Evolutionary conservation across 2,797 vertebrate genomes (phyloP), one percentile per base, ranked within the genome.

Genomic region (Lepidocolaptes lacrymiger): DNA sequence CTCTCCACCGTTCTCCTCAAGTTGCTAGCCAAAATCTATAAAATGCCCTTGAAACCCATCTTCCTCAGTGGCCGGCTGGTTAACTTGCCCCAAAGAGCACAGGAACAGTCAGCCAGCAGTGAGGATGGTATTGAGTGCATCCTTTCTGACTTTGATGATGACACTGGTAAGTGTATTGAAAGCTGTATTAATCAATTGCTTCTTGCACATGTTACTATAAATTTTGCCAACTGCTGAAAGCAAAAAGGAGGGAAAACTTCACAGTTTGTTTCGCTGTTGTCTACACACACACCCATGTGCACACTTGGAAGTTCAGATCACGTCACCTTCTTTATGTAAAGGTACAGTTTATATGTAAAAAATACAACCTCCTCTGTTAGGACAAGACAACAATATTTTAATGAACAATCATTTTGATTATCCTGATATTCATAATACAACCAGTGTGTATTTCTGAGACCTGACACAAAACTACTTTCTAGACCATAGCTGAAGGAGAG

Each of bases 11-110:
- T 16, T 11, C 12, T 16, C 8, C 93, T 21, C 48, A 92, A 99
- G 99, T 98, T 99, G 85, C 97, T 99, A 88, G 98, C 99, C 76
- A 99, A 99, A 98, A 99, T 99, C 97, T 99, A 99, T 97, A 99
- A 98, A 97, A 99, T 99, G 99, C 98, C 98, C 34, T 98, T 98
- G 75, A 99, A 99, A 94, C 99, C 99, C 5, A 98, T 99, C 87
- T 99, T 99, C 89, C 96, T 99, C 74, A 98, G 98, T 9, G 98
- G 98, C 5, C 98, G 99, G 16, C 98, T 99, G n/a, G 98, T 98
- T 91, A 98, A 98, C 83, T 98, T 99, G 95, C 99, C 99, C 6
- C 98, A 98, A 86, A 98, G 98, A 84, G 95, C 97, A 0, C 99
- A 99, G 96, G 99, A 99, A 3, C 98, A 98, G 82, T 99, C 99